Conservation (phyloP, 2,888 invertebrate genomes). For the Saturnia japonica region DNA sequence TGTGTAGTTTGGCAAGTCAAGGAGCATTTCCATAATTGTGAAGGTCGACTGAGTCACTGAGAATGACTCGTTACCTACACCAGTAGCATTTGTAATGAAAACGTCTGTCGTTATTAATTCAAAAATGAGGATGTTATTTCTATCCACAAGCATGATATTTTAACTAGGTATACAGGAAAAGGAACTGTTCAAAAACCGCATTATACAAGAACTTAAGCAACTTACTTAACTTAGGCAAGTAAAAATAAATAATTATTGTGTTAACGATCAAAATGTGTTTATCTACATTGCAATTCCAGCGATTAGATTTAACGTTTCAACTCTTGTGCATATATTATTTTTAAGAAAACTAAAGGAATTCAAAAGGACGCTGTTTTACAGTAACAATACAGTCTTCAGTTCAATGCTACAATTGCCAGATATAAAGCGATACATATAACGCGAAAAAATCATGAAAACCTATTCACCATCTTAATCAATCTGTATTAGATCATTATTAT, state of each 20-base stretch:
- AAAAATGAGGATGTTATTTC: neutral
- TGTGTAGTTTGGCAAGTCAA: constrained; percentile 18
- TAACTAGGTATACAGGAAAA: neutral
- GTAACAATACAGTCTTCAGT: neutral
- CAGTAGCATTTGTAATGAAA: constrained; percentile 2
- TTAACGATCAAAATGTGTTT: neutral
- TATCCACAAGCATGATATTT: neutral
- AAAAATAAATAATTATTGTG: too few species aligned
- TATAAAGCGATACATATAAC: neutral
- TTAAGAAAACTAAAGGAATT: neutral
- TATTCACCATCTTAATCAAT: neutral
- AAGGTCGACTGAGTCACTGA: constrained; percentile 38
- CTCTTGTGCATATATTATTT: neutral
- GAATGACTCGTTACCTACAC: constrained; percentile 9
- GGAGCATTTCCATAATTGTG: constrained; percentile 37
- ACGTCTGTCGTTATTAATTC: neutral
- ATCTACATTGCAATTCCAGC: neutral
- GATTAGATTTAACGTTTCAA: neutral
- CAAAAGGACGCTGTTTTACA: neutral
- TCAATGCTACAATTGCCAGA: neutral
- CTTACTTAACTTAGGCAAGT: too few species aligned
- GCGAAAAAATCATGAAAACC: neutral
- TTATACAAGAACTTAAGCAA: too few species aligned
- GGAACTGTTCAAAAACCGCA: neutral
- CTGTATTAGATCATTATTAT: neutral